Conservation (phyloP, 2,113 vertebrate species). For the Apteryx owenii region DNA sequence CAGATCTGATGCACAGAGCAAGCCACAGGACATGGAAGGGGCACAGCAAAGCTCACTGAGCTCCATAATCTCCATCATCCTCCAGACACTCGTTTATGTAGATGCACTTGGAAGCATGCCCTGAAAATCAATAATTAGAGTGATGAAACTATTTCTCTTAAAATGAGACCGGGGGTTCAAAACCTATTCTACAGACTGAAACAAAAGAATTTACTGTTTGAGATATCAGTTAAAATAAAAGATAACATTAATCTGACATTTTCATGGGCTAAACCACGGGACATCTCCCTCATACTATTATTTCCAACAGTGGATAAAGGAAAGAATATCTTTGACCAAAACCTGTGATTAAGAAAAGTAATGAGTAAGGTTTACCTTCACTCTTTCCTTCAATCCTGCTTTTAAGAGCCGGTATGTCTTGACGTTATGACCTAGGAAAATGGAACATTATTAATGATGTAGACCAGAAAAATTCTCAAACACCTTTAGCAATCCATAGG, state of each 20-base stretch:
- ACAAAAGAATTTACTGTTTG: not conserved
- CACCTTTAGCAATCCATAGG: not conserved
- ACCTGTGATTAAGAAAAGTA: not conserved
- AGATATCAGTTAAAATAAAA: constrained; percentile 48
- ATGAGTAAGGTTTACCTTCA: not conserved
- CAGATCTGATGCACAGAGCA: not conserved
- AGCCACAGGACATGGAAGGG: not conserved
- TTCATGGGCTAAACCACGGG: not conserved
- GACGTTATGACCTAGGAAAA: not conserved
- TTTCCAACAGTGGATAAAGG: not conserved
- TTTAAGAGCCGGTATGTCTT: not conserved
- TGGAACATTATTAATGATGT: not conserved
- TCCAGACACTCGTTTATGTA: constrained; percentile 11
- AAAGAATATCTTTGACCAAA: not conserved
- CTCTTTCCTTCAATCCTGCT: not conserved
- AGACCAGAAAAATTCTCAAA: not conserved
- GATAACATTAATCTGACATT: constrained; percentile 33
- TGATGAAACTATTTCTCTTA: not conserved
- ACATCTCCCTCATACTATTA: not conserved
- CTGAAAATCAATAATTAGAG: constrained; percentile 14
- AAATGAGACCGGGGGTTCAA: not conserved
- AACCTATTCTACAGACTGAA: not conserved
- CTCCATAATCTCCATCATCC: not conserved
- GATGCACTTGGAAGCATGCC: constrained; percentile 1
- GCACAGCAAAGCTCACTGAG: not conserved